Base-by-base conservation (phyloP, 1,140 invertebrate genomes). In the Sycophaga agraensis region DNA sequence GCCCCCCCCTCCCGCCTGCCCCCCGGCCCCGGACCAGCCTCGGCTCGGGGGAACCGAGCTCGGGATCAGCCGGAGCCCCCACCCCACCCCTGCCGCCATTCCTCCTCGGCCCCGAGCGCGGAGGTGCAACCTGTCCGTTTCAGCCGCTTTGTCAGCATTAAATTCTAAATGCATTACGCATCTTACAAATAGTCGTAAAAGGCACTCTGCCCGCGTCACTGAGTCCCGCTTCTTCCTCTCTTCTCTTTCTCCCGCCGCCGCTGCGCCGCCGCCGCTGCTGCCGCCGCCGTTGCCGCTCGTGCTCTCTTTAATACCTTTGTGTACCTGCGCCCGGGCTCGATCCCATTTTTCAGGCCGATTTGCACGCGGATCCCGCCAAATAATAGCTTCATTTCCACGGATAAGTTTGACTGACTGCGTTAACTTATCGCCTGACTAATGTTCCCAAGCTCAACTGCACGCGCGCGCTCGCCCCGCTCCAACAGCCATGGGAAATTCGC, bases 91-190 rank as follows among this genome's bases (percentile, higher is more conserved):
- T n/a, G n/a, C n/a, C n/a, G n/a, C n/a, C n/a, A n/a, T n/a, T n/a
- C n/a, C n/a, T n/a, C n/a, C n/a, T n/a, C n/a, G n/a, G n/a, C n/a
- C n/a, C n/a, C n/a, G n/a, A n/a, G 22, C 26, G 51, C 21, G 49
- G 42, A 61, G 59, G 42, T 61, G 45, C 54, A 56, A 62, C 51
- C 59, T 56, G 53, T 62, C 45, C 45, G 53, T n/a, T 56, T 56
- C 45, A 5, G 56, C 7, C 53, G 53, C 51, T 62, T 56, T 62
- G 59, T 62, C 53, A 54, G 59, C 50, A 56, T 62, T 62, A 62
- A 56, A 62, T 62, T 62, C 53, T 55, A 56, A 62, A 62, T 62
- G 53, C 53, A 62, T 62, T 56, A 50, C 53, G 53, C 59, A 35
- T 56, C 59, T 56, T 49, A 35, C 53, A 62, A 62, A 62, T 62